Evolutionary conservation across 2,888 invertebrate species (phyloP).

Genomic region (Drepanosiphum platanoidis): DNA sequence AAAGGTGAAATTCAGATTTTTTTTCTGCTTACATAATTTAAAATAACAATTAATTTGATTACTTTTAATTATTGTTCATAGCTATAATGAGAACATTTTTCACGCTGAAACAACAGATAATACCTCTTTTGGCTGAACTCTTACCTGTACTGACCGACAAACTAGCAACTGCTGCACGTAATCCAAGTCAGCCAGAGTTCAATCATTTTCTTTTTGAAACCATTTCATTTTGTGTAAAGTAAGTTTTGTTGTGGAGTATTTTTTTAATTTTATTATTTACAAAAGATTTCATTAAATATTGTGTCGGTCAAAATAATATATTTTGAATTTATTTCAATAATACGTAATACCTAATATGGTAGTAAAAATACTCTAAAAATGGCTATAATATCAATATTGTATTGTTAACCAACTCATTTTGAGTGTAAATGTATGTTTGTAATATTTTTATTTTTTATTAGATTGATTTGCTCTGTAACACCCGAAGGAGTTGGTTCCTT

Average conservation of each 20-base stretch:
- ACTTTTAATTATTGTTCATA: slow-evolving; percentile 67
- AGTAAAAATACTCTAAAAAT: background rate
- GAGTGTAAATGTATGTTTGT: slow-evolving; percentile 46
- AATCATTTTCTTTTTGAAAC: slow-evolving; percentile 99
- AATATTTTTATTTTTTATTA: slow-evolving; percentile 66
- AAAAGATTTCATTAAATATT: background rate
- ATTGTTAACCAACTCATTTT: background rate
- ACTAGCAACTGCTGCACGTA: slow-evolving; percentile 84
- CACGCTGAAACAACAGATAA: slow-evolving; percentile 80
- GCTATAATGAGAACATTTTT: slow-evolving; percentile 91
- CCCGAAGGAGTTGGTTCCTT: slow-evolving; percentile 84
- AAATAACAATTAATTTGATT: slow-evolving; percentile 53
- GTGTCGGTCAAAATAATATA: background rate
- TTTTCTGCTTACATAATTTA: too few species aligned
- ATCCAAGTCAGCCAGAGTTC: slow-evolving; percentile 96
- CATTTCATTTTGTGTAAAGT: slow-evolving; percentile 87
- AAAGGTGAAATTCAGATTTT: too few species aligned
- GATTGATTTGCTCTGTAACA: slow-evolving; percentile 86
- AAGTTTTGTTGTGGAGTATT: slow-evolving; percentile 67
- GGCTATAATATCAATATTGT: slow-evolving; percentile 17
- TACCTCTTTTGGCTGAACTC: slow-evolving; percentile 83
- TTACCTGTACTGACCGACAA: slow-evolving; percentile 87
- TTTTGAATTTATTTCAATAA: background rate
- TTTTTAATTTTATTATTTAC: background rate
- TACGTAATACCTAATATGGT: background rate